Evolutionary conservation across 2,797 vertebrate species (phyloP).

Genomic region (Microchirus variegatus): DNA sequence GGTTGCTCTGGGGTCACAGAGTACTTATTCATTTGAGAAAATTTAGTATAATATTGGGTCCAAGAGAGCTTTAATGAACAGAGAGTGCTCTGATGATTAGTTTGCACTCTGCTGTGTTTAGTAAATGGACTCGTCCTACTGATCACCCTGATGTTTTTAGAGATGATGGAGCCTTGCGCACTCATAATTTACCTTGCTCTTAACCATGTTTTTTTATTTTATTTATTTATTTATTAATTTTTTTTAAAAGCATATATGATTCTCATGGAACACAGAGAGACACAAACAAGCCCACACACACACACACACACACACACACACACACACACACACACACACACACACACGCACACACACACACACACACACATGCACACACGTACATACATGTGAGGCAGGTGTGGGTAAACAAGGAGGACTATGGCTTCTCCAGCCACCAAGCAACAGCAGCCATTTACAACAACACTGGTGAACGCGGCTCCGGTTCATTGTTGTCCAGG

Average conservation of each 20-base stretch:
- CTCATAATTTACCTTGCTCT: conserved; percentile 44
- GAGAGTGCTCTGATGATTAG: conserved; percentile 69
- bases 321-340: too few relatives aligned
- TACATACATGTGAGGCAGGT: conserved; percentile 19
- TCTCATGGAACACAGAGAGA: conserved; percentile 16
- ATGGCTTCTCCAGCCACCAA: conserved; percentile 37
- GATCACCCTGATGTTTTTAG: conserved; percentile 42
- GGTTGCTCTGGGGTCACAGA: conserved; percentile 22
- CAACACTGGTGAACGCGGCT: conserved; percentile 41
- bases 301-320: conserved; percentile 3
- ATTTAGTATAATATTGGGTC: conserved; percentile 48
- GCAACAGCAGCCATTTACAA: conserved; percentile 55
- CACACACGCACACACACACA: conserved; percentile 12
- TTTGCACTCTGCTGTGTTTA: conserved; percentile 43
- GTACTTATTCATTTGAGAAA: conserved; percentile 50
- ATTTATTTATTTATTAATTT: too few relatives aligned
- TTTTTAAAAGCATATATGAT: conserved; percentile 34
- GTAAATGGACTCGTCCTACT: conserved; percentile 30
- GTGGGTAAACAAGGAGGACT: conserved; percentile 52
- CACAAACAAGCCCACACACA: conserved; percentile 14
- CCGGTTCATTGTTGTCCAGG: conserved; percentile 56
- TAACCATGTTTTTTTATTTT: conserved; percentile 26
- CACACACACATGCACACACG: conserved; percentile 9
- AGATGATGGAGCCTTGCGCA: conserved; percentile 41
- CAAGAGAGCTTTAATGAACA: conserved; percentile 69